phyloP scores from a whole-genome alignment of 2,113 vertebrate species.

The Psephotus haematonotus region DNA sequence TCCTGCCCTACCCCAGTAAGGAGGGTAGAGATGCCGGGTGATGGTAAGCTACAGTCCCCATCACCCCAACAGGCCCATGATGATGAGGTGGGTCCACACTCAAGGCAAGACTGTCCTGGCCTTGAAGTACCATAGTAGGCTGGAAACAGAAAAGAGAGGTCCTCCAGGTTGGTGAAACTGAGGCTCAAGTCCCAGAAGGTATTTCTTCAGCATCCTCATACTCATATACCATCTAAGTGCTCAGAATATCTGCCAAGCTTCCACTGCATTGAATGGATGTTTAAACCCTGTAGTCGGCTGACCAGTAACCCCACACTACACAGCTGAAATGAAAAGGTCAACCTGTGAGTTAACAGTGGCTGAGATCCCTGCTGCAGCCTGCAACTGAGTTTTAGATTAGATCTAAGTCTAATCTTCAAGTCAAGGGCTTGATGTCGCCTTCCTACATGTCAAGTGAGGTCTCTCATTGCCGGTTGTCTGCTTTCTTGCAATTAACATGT shows the following conservation, averaged over 20 bases:
- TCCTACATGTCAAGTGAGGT: not conserved
- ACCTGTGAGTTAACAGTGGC: not conserved
- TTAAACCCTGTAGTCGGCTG: not conserved
- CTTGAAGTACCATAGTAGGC: not conserved
- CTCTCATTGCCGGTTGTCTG: not conserved
- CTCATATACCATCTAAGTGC: fast-evolving
- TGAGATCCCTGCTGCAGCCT: not conserved
- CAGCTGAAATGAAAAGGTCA: not conserved
- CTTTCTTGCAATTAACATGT: not conserved
- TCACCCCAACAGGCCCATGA: not conserved
- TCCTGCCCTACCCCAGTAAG: not conserved
- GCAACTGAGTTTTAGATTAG: not conserved
- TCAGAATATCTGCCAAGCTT: not conserved
- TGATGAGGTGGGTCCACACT: fast-evolving
- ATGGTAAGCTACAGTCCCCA: not conserved
- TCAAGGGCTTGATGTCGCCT: not conserved
- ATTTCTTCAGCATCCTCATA: not conserved
- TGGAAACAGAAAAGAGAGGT: not conserved
- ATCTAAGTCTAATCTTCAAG: not conserved
- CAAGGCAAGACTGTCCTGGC: not conserved
- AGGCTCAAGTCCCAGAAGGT: not conserved
- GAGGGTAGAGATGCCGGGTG: fast-evolving
- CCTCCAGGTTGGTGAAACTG: not conserved
- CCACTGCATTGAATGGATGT: not conserved
- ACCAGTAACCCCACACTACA: not conserved